Evolutionary conservation across 2,797 vertebrate genomes (phyloP).

Genomic region (Anguilla marmorata): DNA sequence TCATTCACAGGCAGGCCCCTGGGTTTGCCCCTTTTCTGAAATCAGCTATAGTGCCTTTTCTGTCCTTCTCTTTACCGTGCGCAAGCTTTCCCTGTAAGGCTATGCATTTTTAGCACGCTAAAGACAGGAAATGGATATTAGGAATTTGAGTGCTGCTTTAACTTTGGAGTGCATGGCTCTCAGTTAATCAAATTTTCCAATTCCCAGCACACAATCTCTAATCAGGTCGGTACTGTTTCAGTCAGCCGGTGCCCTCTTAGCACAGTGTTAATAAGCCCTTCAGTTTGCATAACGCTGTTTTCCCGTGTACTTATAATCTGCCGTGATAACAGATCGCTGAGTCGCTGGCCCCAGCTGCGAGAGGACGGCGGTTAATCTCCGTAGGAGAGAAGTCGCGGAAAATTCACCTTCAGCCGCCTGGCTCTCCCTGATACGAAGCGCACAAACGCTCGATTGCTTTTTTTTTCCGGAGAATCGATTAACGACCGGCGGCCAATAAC

Average conservation of each 20-base stretch:
- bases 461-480: not conserved
- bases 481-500: not conserved
- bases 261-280: not conserved
- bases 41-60: not conserved
- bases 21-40: not conserved
- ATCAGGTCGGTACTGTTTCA: constrained; percentile 5
- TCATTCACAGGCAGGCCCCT: constrained; percentile 9
- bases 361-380: not conserved
- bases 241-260: not conserved
- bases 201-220: not conserved
- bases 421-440: not conserved
- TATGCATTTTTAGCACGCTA: not conserved
- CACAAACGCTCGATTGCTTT: constrained; percentile 13
- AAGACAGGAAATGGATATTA: not conserved
- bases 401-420: constrained; percentile 15
- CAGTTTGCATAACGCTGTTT: not conserved
- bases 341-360: not conserved
- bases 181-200: not conserved
- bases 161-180: not conserved
- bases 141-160: not conserved
- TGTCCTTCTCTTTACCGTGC: not conserved
- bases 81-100: not conserved
- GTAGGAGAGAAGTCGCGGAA: not conserved
- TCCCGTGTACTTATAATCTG: not conserved
- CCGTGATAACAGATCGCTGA: not conserved